A percentile compares a stretch with the other conserved stretches of the same genome.
phyloP scores from a whole-genome alignment of 2,113 vertebrate species.

The Cyprinodon tularosa region DNA sequence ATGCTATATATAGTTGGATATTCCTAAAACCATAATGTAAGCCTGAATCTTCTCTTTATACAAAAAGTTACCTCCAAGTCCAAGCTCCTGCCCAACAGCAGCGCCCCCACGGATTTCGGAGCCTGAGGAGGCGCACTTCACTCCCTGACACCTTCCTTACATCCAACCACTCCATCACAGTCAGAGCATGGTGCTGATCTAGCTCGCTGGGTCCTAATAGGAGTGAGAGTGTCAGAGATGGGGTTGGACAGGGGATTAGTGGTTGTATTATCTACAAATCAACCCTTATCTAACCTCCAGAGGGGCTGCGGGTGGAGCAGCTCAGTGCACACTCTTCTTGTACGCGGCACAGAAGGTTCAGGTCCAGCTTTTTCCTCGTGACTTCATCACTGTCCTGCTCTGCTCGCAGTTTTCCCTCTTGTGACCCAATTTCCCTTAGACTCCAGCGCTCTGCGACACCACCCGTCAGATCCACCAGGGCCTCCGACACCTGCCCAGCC shows the following conservation, averaged over 20 bases:
- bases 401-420: conserved; percentile 32
- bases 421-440: conserved; percentile 61
- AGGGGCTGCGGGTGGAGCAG: conserved; percentile 86
- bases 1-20: background rate
- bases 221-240: background rate
- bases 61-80: conserved; percentile 80
- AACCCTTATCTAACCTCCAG: conserved; percentile 77
- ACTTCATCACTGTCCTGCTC: conserved; percentile 62
- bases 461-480: conserved; percentile 91
- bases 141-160: conserved; percentile 73
- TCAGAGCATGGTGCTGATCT: conserved; percentile 90
- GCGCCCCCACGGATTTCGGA: conserved; percentile 94
- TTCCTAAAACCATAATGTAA: background rate
- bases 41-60: background rate
- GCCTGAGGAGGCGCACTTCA: conserved; percentile 82
- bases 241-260: background rate
- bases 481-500: conserved; percentile 96
- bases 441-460: conserved; percentile 90
- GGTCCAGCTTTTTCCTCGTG: conserved; percentile 68
- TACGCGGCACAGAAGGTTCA: conserved; percentile 81
- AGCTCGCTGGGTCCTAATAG: conserved; percentile 78
- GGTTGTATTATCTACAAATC: background rate
- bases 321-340: conserved; percentile 87
- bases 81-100: conserved; percentile 89
- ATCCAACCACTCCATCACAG: conserved; percentile 84